Evolutionary conservation across 1,140 invertebrate genomes (phyloP).

Genomic region (Bombus haemorrhoidalis): DNA sequence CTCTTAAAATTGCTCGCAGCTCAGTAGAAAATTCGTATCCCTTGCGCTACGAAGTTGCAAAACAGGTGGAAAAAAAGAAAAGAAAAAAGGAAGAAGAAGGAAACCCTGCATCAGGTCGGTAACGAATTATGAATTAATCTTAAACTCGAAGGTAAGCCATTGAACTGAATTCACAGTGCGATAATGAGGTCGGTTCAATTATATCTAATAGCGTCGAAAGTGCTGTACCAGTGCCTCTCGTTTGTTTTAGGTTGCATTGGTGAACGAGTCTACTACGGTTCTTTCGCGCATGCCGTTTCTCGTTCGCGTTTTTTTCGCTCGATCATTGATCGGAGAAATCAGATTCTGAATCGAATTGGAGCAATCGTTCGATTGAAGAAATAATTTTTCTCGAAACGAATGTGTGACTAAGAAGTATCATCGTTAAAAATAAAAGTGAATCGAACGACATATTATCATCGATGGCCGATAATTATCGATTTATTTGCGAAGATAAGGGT

Average conservation of each 20-base stretch:
- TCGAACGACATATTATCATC: not conserved
- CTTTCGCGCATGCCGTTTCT: too few species aligned
- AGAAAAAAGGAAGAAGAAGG: not conserved
- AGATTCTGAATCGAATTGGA: not conserved
- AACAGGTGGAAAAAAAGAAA: not conserved
- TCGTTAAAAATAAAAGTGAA: too few species aligned
- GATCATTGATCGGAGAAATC: not conserved
- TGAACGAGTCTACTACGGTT: not conserved
- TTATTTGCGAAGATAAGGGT: not conserved
- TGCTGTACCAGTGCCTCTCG: slow-evolving; percentile 8
- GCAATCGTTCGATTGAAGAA: not conserved
- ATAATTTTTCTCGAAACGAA: not conserved
- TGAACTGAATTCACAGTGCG: slow-evolving; percentile 32
- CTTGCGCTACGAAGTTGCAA: too few species aligned
- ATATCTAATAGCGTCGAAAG: slow-evolving; percentile 42
- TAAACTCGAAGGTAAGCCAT: slow-evolving; percentile 35
- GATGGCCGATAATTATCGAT: not conserved
- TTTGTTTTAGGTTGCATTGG: slow-evolving; percentile 14
- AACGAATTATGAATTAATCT: slow-evolving; percentile 48
- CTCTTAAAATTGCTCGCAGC: too few species aligned
- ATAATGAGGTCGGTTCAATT: slow-evolving; percentile 48
- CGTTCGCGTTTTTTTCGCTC: not conserved
- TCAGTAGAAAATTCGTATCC: not conserved
- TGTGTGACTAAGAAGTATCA: not conserved
- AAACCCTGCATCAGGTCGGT: not conserved